These are phyloP conservation scores for Synanthedon formicaeformis DNA, from an alignment of 2,888 invertebrate species.

Conservation along the genomic window DNA sequence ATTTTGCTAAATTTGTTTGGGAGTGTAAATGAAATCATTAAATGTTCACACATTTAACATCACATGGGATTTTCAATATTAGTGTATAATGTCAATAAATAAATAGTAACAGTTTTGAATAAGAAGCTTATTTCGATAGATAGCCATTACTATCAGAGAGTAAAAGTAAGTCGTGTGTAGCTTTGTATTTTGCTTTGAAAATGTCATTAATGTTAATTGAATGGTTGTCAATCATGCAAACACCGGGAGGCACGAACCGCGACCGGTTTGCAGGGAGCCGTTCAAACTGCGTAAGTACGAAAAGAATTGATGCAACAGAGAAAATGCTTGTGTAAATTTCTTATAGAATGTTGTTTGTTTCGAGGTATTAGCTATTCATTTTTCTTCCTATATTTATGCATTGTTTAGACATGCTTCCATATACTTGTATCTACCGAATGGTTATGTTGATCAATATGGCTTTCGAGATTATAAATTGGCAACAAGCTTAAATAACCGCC, in stretches of 20 bases:
- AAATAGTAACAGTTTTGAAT: slow-evolving; percentile 1
- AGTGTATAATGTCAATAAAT: background rate
- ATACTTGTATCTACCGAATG: slow-evolving; percentile 21
- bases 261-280: slow-evolving; percentile 52
- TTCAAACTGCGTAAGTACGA: slow-evolving; percentile 57
- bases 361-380: slow-evolving; percentile 36
- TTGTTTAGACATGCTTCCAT: slow-evolving; percentile 54
- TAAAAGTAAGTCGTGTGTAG: slow-evolving; percentile 35
- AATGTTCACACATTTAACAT: slow-evolving; percentile 1
- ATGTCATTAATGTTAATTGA: slow-evolving; percentile 54
- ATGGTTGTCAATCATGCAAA: slow-evolving; percentile 70
- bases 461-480: too few species aligned
- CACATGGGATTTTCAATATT: slow-evolving; percentile 9
- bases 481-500: slow-evolving; percentile 18
- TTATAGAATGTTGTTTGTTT: slow-evolving; percentile 56
- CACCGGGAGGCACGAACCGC: slow-evolving; percentile 52
- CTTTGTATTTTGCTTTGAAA: slow-evolving; percentile 44
- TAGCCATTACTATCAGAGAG: slow-evolving; percentile 2
- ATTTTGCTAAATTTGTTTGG: too few species aligned
- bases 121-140: slow-evolving; percentile 1
- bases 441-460: slow-evolving; percentile 18
- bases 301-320: slow-evolving; percentile 51
- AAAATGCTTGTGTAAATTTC: slow-evolving; percentile 48
- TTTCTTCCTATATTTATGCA: slow-evolving; percentile 45
- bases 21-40: too few species aligned